Evolutionary conservation across 2,888 invertebrate species (phyloP).

Genomic region (Onchidella celtica): DNA sequence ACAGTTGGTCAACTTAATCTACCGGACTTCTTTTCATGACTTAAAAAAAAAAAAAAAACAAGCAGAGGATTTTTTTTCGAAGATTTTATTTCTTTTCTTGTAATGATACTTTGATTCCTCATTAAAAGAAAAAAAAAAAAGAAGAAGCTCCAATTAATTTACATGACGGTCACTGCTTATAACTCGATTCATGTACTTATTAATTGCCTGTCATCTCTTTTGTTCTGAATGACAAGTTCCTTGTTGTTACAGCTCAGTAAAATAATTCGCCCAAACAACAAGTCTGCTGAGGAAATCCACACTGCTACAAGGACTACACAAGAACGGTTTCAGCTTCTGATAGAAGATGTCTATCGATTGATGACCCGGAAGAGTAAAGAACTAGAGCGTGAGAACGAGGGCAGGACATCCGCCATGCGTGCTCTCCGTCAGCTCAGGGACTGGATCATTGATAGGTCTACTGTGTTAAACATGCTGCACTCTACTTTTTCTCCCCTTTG

Average conservation of each 20-base stretch:
- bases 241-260: conserved; percentile 4
- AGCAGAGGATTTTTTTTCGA: too few species aligned
- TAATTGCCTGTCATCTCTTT: too few species aligned
- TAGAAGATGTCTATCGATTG: conserved; percentile 63
- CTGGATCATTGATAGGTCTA: conserved; percentile 56
- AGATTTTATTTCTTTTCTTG: too few species aligned
- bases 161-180: too few species aligned
- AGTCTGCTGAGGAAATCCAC: not conserved
- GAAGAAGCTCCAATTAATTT: too few species aligned
- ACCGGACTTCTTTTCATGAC: too few species aligned
- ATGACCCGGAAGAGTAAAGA: conserved; percentile 56
- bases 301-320: conserved; percentile 58
- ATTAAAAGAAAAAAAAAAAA: too few species aligned
- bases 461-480: conserved; percentile 53
- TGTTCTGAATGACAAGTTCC: too few species aligned
- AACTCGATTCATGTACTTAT: too few species aligned
- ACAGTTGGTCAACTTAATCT: too few species aligned
- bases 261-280: conserved; percentile 14
- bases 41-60: too few species aligned
- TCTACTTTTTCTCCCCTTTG: not conserved
- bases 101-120: too few species aligned
- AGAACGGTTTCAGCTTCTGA: conserved; percentile 60
- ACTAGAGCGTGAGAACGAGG: conserved; percentile 59
- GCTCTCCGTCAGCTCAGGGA: conserved; percentile 61
- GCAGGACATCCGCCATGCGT: conserved; percentile 58